These are phyloP conservation scores for Lepidurus couesii DNA, from an alignment of 1,140 invertebrate species.

Conservation along the genomic window DNA sequence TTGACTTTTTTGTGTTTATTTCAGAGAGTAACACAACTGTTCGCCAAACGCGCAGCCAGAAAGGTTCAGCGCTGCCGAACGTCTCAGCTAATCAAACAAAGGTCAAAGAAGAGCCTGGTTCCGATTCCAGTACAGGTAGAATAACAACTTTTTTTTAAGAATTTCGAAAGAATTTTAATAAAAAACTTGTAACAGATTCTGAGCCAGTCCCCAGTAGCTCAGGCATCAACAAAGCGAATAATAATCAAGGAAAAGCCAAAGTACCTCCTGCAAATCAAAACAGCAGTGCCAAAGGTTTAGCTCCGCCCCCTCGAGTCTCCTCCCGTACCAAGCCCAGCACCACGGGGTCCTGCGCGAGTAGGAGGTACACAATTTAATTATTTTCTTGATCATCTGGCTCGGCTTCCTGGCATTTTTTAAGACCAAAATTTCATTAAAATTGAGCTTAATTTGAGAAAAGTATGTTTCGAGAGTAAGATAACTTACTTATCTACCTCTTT, in stretches of 20 bases:
- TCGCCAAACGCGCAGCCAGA: background rate
- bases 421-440: no score
- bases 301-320: constrained; percentile 40
- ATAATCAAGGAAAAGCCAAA: background rate
- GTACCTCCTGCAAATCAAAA: background rate
- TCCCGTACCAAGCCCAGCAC: constrained; percentile 46
- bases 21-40: background rate
- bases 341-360: constrained; percentile 70
- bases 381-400: background rate
- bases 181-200: constrained; percentile 7
- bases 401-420: no score
- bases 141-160: no score
- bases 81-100: background rate
- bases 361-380: constrained; percentile 48
- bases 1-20: background rate
- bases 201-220: background rate
- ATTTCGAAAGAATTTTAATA: background rate
- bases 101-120: constrained; percentile 16
- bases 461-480: no score
- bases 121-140: constrained; percentile 29
- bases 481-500: no score
- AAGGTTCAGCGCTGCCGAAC: constrained; percentile 1
- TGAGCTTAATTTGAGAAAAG: background rate
- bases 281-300: constrained; percentile 38
- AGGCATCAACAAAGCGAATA: background rate